phyloP scores from a whole-genome alignment of 2,113 vertebrate species.

The Corythaeola cristata region DNA sequence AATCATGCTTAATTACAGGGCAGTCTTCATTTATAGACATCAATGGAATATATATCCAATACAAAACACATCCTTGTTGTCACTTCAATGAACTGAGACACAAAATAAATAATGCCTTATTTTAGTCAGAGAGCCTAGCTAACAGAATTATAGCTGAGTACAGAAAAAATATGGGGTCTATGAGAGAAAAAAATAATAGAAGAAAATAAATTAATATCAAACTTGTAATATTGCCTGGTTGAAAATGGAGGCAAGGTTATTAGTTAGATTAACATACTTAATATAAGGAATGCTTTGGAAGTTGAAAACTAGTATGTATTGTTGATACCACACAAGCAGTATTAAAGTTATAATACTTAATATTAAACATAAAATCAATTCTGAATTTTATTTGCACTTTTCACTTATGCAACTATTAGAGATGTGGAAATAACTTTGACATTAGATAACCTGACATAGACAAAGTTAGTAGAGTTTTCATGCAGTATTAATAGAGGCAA shows the following conservation, averaged over 20 bases:
- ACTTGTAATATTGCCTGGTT: background rate
- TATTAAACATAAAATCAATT: background rate
- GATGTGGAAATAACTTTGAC: background rate
- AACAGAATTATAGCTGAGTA: background rate
- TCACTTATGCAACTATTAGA: background rate
- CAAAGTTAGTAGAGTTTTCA: background rate
- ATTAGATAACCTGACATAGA: background rate
- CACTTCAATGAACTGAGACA: background rate
- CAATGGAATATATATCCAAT: background rate
- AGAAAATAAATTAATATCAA: background rate
- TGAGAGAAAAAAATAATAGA: background rate
- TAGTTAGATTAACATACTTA: background rate
- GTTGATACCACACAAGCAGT: background rate
- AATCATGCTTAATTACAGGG: background rate
- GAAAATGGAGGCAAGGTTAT: background rate
- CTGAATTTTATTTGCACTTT: background rate
- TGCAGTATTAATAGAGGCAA: background rate
- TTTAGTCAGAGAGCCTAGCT: background rate
- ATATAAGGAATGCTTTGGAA: background rate
- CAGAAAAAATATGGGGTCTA: rapidly evolving
- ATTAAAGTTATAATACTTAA: background rate
- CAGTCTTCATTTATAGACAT: background rate
- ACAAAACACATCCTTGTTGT: background rate
- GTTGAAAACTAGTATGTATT: background rate
- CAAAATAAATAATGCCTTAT: background rate